Base-by-base conservation (phyloP, 1,140 invertebrate species). In the Magallana gigas region DNA sequence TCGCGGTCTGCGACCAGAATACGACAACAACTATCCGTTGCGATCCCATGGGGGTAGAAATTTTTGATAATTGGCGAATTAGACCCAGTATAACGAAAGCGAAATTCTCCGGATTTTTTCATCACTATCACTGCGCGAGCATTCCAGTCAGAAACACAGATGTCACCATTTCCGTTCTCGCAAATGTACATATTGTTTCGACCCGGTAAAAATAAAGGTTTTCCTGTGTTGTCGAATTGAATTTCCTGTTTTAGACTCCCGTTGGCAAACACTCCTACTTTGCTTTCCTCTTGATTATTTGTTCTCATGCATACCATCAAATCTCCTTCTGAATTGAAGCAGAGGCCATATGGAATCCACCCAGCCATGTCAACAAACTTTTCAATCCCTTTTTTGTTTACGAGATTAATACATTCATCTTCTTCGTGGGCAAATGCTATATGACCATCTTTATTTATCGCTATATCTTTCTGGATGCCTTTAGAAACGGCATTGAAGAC, bases 141-240 rank as follows among this genome's bases (percentile, higher is more conserved):
- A 16, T 58, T 82, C 80, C 80, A 57, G 80, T 82, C 80, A 6
- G 80, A 57, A 8, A 82, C 80, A 16, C 80, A 82, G 14, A 82
- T 82, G 16, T 82, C 80, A 14, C 80, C 36, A 14, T 82, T 82
- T 82, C 57, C 48, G 18, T 82, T 82, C 57, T 82, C 80, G 18
- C 18, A 29, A 11, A 71, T 71, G 12, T 71, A 71, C 68, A 71
- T 71, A 11, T 71, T 71, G 68, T 71, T 71, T 29, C 68, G 68
- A 29, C 68, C 18, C 8, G 36, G 9, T n/a, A 29, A 58, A 58
- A 82, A 82, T 14, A 57, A 29, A 56, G 80, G 8, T 16, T 82
- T 58, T 16, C 9, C 36, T 1, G 29, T 82, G n/a, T 57, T 48
- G 8, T 82, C 80, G n/a, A 82, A 57, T 18, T 82, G 80, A 56